These are phyloP conservation scores for Anguilla pacifica DNA, from an alignment of 2,797 vertebrate species.

Conservation along the genomic window DNA sequence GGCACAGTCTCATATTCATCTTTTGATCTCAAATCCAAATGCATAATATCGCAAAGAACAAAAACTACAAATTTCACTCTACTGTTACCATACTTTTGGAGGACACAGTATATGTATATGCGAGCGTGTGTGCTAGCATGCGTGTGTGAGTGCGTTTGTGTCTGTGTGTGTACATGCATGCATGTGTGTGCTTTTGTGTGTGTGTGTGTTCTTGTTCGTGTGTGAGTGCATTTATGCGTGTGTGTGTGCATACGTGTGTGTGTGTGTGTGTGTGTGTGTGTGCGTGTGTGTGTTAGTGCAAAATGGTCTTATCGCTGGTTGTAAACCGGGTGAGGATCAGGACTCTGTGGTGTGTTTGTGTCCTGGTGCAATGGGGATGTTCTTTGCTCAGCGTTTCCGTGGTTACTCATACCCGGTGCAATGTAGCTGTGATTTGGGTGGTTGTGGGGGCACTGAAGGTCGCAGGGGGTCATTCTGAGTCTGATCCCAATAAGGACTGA, in stretches of 20 bases:
- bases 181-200: too few species aligned
- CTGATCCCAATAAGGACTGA: conserved; percentile 39
- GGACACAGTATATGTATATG: too few species aligned
- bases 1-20: too few species aligned
- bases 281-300: background rate
- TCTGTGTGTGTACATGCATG: too few species aligned
- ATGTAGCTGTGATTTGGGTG: conserved; percentile 43
- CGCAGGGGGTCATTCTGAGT: conserved; percentile 29
- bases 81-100: too few species aligned
- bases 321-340: background rate
- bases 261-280: background rate
- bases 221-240: background rate
- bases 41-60: too few species aligned
- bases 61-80: too few species aligned
- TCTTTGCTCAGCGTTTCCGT: background rate
- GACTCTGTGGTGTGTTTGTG: conserved; percentile 26
- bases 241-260: background rate
- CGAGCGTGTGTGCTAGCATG: too few species aligned
- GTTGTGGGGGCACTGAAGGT: conserved; percentile 16
- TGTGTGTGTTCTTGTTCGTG: too few species aligned
- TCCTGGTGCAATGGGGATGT: conserved; percentile 24
- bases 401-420: conserved; percentile 28
- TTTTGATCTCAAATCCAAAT: too few species aligned
- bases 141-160: too few species aligned
- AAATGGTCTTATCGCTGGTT: background rate